Evolutionary conservation across 1,140 invertebrate species (phyloP).

Genomic region (Tetranychus urticae): DNA sequence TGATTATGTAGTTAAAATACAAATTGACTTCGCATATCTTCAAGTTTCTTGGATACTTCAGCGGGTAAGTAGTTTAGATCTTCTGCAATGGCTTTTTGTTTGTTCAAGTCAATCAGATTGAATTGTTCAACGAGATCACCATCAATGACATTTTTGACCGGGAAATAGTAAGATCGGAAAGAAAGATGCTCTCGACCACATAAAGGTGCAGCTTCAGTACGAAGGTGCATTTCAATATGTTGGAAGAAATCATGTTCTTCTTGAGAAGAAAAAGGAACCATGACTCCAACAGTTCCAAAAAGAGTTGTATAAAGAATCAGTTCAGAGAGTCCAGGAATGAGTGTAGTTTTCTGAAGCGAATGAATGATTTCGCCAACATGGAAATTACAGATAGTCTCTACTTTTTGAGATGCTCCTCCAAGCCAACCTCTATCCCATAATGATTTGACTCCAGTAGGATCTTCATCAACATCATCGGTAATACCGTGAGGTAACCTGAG

Average conservation of each 20-base stretch:
- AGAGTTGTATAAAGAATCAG: slow-evolving; percentile 85
- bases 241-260: slow-evolving; percentile 99
- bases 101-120: slow-evolving; percentile 72
- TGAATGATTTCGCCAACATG: slow-evolving; percentile 86
- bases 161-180: slow-evolving; percentile 90
- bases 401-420: slow-evolving; percentile 92
- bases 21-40: slow-evolving; percentile 28
- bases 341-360: slow-evolving; percentile 67
- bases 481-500: slow-evolving; percentile 68
- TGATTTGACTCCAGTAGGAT: slow-evolving; percentile 92
- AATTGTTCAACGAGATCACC: slow-evolving; percentile 98
- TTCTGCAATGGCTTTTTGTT: slow-evolving; percentile 81
- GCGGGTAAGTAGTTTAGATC: slow-evolving; percentile 81
- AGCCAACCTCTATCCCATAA: slow-evolving; percentile 90
- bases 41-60: slow-evolving; percentile 35
- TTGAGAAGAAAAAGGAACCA: slow-evolving; percentile 90
- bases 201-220: slow-evolving; percentile 80
- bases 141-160: slow-evolving; percentile 95
- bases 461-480: slow-evolving; percentile 92
- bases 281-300: slow-evolving; percentile 78
- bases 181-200: slow-evolving; percentile 93
- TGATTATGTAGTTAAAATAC: slow-evolving; percentile 21
- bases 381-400: slow-evolving; percentile 70
- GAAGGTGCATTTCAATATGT: slow-evolving; percentile 98
- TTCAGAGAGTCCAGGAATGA: slow-evolving; percentile 91